Percentiles rank a stretch among this genome's conserved stretches.
Evolutionary conservation across 2,888 invertebrate genomes (phyloP).

Genomic region (Mythimna pallens): DNA sequence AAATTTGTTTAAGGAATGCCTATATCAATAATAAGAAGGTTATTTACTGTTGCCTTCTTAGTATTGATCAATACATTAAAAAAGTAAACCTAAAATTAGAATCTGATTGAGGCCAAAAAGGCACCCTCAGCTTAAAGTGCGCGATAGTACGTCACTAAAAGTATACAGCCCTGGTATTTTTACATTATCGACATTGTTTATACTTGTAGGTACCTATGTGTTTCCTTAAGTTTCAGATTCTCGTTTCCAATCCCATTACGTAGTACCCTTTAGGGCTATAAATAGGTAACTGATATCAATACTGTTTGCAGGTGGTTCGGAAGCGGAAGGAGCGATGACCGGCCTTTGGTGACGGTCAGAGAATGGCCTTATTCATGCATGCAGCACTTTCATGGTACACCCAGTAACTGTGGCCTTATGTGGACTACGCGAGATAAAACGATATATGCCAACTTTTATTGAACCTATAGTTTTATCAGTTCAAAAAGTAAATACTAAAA

Average conservation of each 20-base stretch:
- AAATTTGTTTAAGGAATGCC: background rate
- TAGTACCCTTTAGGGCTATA: constrained; percentile 28
- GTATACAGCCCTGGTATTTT: background rate
- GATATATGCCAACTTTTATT: constrained; percentile 13
- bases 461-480: constrained; percentile 3
- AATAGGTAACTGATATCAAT: constrained; percentile 50
- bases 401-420: constrained; percentile 38
- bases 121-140: background rate
- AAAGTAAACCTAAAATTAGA: no score
- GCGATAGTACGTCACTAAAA: background rate
- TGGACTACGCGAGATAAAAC: constrained; percentile 38
- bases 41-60: no score
- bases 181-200: background rate
- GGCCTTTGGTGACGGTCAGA: constrained; percentile 65
- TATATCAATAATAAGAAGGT: background rate
- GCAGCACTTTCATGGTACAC: constrained; percentile 56
- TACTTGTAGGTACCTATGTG: background rate
- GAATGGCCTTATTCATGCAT: constrained; percentile 59
- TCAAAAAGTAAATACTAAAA: constrained; percentile 20
- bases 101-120: background rate
- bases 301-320: constrained; percentile 54
- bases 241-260: background rate
- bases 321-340: constrained; percentile 74
- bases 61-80: no score
- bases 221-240: background rate